Evolutionary conservation across 2,888 invertebrate species (phyloP).

Genomic region (Drosophila neonasuta): DNA sequence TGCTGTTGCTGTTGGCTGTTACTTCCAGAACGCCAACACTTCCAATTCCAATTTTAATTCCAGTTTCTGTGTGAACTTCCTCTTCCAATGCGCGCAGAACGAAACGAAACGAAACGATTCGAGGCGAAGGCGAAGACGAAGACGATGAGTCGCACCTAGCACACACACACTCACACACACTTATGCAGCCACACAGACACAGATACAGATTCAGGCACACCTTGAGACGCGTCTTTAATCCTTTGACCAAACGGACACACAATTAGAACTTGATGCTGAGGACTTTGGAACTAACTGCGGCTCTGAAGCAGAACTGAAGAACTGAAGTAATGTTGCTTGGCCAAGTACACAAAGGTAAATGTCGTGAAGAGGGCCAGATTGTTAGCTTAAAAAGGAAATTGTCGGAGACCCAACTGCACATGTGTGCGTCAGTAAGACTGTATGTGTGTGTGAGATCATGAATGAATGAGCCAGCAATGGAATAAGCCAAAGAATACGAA

Average conservation of each 20-base stretch:
- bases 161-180: constrained; percentile 20
- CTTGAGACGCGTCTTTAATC: constrained; percentile 56
- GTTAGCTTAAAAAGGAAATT: constrained; percentile 80
- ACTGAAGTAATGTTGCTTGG: constrained; percentile 67
- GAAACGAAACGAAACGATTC: constrained; percentile 40
- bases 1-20: constrained; percentile 27
- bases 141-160: constrained; percentile 46
- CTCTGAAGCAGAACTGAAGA: constrained; percentile 14
- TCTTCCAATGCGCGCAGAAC: constrained; percentile 64
- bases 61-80: constrained; percentile 66
- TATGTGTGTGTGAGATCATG: constrained; percentile 29
- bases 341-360: constrained; percentile 81
- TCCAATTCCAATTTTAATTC: constrained; percentile 47
- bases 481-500: constrained; percentile 35
- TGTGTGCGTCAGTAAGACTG: not conserved
- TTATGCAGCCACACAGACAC: constrained; percentile 26
- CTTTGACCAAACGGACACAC: constrained; percentile 55
- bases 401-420: constrained; percentile 46
- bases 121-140: constrained; percentile 5
- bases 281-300: constrained; percentile 2
- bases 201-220: constrained; percentile 8
- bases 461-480: constrained; percentile 43
- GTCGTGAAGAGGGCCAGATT: constrained; percentile 74
- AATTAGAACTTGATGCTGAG: constrained; percentile 34
- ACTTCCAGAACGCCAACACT: constrained; percentile 52